phyloP scores from a whole-genome alignment of 2,888 invertebrate species.

The Caenorhabditis drosophilae region DNA sequence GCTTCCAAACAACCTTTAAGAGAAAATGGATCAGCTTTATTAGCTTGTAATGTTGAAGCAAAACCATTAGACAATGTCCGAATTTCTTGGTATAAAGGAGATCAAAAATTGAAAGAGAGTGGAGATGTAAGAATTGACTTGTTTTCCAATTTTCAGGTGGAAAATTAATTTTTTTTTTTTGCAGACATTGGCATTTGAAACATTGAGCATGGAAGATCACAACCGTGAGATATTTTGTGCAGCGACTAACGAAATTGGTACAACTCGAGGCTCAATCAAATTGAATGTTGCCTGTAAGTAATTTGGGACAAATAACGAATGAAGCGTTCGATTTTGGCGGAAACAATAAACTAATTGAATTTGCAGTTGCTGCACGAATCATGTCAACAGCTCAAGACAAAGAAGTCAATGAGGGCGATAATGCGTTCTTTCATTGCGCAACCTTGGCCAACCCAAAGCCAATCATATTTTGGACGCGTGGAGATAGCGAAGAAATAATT shows the following conservation, averaged over 20 bases:
- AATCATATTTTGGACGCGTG: constrained; percentile 56
- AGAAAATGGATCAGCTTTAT: constrained; percentile 60
- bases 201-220: constrained; percentile 63
- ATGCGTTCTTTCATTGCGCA: constrained; percentile 59
- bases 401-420: constrained; percentile 60
- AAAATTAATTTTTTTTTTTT: constrained; percentile 16
- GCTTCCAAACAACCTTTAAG: constrained; percentile 48
- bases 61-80: constrained; percentile 58
- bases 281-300: constrained; percentile 60
- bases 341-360: background rate
- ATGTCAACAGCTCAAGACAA: constrained; percentile 59
- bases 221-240: constrained; percentile 53
- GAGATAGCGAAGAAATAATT: constrained; percentile 52
- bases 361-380: constrained; percentile 58
- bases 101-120: constrained; percentile 40
- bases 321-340: too few relatives aligned
- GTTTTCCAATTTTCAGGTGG: constrained; percentile 1
- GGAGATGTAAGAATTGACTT: constrained; percentile 58
- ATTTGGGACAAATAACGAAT: too few relatives aligned
- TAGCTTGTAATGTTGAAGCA: constrained; percentile 63
- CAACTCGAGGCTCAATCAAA: constrained; percentile 45
- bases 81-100: constrained; percentile 56
- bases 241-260: constrained; percentile 60
- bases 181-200: constrained; percentile 58
- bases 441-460: constrained; percentile 61